Base-by-base conservation (phyloP, 2,113 vertebrate species). In the Acanthisitta chloris region DNA sequence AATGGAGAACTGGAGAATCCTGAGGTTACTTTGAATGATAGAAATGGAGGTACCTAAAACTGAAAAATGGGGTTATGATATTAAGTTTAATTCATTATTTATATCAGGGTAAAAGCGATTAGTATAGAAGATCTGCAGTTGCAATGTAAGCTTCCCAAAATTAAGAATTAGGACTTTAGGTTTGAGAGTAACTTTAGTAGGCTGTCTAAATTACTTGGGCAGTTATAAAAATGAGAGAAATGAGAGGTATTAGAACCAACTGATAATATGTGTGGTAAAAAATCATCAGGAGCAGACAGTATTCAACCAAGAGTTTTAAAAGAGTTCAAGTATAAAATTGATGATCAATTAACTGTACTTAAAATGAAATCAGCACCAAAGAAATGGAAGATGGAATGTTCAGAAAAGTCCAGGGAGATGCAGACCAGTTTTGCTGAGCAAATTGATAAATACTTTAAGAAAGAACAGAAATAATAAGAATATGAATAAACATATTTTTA, bases 211-310 rank as follows among this genome's bases (percentile, higher is more conserved):
- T 78, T 66, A 62, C 43, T 62, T 36, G 18, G 18, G 3, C 4
- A 81, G 33, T 94, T 81, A 59, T 54, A 73, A 91, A 93, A 96
- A 79, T 64, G 24, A 2, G 74, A 52, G 33, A 62, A 92, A 86
- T 51, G 4, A 81, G 26, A 91, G 3, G 3, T 34, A 89, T 91
- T 66, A 67, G 14, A 74, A 46, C 23, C 58, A 58, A 49, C 38
- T 86, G 15, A 55, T 89, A 46, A 67, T 38, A 51, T 19, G 42
- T 81, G 70, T 58, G 8, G 51, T 74, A 91, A 79, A 8, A 91
- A 94, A 71, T 58, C 38, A 84, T 86, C 38, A 67, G 58, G 65
- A 94, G 78, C 64, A 92, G 69, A 92, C 91, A 40, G 38, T 91
- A 70, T 71, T 89, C 77, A 91, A 69, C 59, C 69, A 91, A 91